Evolutionary conservation across 2,113 vertebrate genomes (phyloP).

Genomic region (Elephas maximus): DNA sequence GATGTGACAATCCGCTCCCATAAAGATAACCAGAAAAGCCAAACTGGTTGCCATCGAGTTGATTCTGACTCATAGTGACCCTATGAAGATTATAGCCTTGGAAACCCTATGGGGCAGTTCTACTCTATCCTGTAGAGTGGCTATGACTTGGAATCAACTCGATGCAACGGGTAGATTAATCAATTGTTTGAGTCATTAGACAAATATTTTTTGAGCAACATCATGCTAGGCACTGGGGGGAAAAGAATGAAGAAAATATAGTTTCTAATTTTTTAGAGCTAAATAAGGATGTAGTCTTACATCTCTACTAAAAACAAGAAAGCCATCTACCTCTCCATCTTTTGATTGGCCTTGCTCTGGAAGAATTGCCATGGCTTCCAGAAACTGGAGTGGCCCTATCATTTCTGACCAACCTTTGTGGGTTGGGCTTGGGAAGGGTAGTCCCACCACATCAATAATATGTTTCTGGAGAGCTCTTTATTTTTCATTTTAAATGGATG

Average conservation of each 20-base stretch:
- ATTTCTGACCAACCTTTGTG: neutral
- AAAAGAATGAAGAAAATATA: neutral
- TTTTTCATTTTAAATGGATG: neutral
- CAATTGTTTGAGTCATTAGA: neutral
- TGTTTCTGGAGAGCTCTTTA: constrained; percentile 34
- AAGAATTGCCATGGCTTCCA: neutral
- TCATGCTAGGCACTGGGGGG: neutral
- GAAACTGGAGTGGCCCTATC: neutral
- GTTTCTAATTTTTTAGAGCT: neutral
- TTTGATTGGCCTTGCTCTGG: neutral
- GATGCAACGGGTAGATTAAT: neutral
- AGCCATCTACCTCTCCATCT: neutral
- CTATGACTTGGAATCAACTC: too few species aligned
- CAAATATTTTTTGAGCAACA: constrained; percentile 4
- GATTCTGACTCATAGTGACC: too few species aligned
- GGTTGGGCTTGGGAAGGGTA: neutral
- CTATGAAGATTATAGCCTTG: too few species aligned
- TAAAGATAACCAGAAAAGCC: too few species aligned
- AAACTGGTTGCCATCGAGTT: too few species aligned
- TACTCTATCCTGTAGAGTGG: too few species aligned
- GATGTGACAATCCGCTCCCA: too few species aligned
- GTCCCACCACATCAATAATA: neutral
- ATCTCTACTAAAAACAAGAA: neutral
- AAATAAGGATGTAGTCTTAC: neutral
- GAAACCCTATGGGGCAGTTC: too few species aligned